phyloP scores from a whole-genome alignment of 2,888 invertebrate species.

The Machimus atricapillus region DNA sequence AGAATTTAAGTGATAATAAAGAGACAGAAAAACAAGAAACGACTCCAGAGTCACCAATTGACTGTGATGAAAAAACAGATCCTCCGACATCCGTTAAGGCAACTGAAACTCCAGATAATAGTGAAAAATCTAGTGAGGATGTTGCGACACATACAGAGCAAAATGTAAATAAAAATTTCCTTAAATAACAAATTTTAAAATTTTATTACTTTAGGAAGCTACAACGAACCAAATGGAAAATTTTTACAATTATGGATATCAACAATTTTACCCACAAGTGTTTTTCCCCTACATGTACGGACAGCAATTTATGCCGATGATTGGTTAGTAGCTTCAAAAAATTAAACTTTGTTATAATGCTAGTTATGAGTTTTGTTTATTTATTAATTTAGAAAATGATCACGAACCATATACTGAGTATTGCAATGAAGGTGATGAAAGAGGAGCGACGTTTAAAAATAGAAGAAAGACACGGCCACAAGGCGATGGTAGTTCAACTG shows the following conservation, averaged over 20 bases:
- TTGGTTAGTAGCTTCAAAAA: slow-evolving; percentile 37
- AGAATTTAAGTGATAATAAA: slow-evolving; percentile 41
- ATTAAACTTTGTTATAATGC: background rate
- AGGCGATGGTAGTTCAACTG: slow-evolving; percentile 42
- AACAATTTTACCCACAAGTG: slow-evolving; percentile 44
- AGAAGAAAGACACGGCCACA: background rate
- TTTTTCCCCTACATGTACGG: slow-evolving; percentile 47
- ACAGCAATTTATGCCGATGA: slow-evolving; percentile 46
- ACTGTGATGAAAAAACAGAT: slow-evolving; percentile 32
- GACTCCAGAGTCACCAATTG: slow-evolving; percentile 35
- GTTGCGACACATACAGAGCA: background rate
- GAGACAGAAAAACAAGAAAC: slow-evolving; percentile 32
- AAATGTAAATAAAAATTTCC: background rate
- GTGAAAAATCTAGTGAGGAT: slow-evolving; percentile 2
- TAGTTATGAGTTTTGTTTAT: background rate
- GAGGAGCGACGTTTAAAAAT: slow-evolving; percentile 1
- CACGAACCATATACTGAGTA: background rate
- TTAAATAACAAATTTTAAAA: background rate
- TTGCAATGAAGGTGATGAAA: slow-evolving; percentile 7
- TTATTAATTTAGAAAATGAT: slow-evolving; percentile 22
- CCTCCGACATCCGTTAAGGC: background rate
- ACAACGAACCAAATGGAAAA: background rate
- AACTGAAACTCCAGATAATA: background rate
- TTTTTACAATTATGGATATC: slow-evolving; percentile 43
- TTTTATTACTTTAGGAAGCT: background rate